Evolutionary conservation across 2,113 vertebrate species (phyloP), one percentile per base, ranked within the genome.

Genomic region (Euleptes europaea): DNA sequence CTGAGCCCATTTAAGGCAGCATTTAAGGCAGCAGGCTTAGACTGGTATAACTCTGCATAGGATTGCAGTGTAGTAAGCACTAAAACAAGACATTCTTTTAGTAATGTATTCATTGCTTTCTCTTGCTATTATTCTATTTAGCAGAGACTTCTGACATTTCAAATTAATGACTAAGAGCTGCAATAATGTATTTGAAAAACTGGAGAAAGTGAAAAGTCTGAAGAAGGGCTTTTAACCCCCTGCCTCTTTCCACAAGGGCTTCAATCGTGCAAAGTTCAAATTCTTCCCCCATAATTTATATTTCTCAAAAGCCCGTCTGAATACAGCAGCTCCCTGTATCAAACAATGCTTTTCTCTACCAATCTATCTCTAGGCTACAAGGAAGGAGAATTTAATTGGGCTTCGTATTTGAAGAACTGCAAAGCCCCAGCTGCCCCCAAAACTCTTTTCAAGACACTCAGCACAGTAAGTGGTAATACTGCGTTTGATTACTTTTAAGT

Each of bases 321-420:
- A 84, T 86, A 33, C 86, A 79, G 54, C 1, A 1, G 63, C 54
- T 66, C 35, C 63, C 28, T 49, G 0, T 51, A 54, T 86, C 47
- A 88, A 88, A 69, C 84, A 84, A 44, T 86, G 12, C 86, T 90
- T 88, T 87, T 84, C n/a, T 86, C 83, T 90, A 63, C 42, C 31
- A 42, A n/a, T 28, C 83, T 79, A 33, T 92, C 86, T 88, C 51
- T 76, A 98, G 98, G 97, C 84, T 98, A 97, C 94, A 97, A 96
- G 85, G 98, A 98, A 33, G 97, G 97, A 69, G 97, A 98, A 92
- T 98, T 98, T 94, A 98, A 97, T 86, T 98, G 98, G 98, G 95
- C 95, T 93, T 96, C 94, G 47, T 98, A 98, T 82, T 95, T 98
- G 88, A 98, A 98, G 94, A 97, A 97, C 78, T 97, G 97, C 94